phyloP scores from a whole-genome alignment of 2,888 invertebrate genomes.

The Hypomecis punctinalis region DNA sequence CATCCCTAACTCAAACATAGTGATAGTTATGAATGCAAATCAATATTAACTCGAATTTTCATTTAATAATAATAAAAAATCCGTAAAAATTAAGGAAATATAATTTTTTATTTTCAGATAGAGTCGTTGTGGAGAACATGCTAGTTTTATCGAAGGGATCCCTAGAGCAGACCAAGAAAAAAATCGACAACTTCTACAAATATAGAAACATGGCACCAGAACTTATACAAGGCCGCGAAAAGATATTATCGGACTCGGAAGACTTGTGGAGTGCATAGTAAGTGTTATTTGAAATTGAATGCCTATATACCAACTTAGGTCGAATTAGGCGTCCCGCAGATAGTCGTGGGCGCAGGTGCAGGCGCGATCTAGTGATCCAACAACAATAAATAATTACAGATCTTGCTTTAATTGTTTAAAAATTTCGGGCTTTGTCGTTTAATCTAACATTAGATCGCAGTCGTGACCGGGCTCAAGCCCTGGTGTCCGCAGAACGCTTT shows the following conservation, averaged over 20 bases:
- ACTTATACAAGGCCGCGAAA: slow-evolving; percentile 62
- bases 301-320: background rate
- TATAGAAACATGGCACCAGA: slow-evolving; percentile 64
- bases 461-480: too few relatives aligned
- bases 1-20: too few relatives aligned
- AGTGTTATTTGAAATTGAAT: slow-evolving; percentile 45
- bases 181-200: slow-evolving; percentile 69
- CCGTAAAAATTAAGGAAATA: background rate
- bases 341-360: too few relatives aligned
- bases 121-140: slow-evolving; percentile 61
- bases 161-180: slow-evolving; percentile 66
- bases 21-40: too few relatives aligned
- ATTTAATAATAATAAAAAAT: too few relatives aligned
- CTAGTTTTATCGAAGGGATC: slow-evolving; percentile 69
- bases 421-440: too few relatives aligned
- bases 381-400: too few relatives aligned
- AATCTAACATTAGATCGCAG: too few relatives aligned
- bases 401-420: too few relatives aligned
- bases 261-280: slow-evolving; percentile 67
- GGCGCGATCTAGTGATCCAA: too few relatives aligned
- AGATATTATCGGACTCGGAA: slow-evolving; percentile 52
- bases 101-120: slow-evolving; percentile 51
- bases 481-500: too few relatives aligned
- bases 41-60: too few relatives aligned
- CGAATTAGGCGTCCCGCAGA: background rate